A percentile compares a stretch with the other conserved stretches of the same genome.
phyloP scores from a whole-genome alignment of 2,797 vertebrate species.

The Clarias fuscus region DNA sequence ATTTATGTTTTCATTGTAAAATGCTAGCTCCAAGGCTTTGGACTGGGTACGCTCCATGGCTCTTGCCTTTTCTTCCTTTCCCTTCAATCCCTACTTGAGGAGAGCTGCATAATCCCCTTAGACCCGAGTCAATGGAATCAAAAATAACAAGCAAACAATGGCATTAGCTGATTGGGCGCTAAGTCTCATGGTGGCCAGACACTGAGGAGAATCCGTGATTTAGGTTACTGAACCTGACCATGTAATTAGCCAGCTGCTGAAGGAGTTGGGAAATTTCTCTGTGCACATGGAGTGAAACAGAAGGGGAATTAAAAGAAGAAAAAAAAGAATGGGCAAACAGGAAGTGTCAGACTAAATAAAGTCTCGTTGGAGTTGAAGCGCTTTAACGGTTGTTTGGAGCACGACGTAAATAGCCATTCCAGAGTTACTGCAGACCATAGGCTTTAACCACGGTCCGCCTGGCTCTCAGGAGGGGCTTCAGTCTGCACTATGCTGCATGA shows the following conservation, averaged over 20 bases:
- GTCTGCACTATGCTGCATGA: neutral
- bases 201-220: constrained; percentile 62
- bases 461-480: constrained; percentile 56
- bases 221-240: constrained; percentile 65
- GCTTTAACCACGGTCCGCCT: constrained; percentile 29
- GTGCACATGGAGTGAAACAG: constrained; percentile 17
- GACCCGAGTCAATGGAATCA: constrained; percentile 40
- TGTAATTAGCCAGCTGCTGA: constrained; percentile 68
- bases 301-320: neutral
- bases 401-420: constrained; percentile 42
- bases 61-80: constrained; percentile 22
- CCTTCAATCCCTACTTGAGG: constrained; percentile 15
- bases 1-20: neutral
- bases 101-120: constrained; percentile 41
- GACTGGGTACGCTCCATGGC: neutral
- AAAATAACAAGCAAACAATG: constrained; percentile 53
- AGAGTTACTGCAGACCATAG: constrained; percentile 28
- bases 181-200: constrained; percentile 45
- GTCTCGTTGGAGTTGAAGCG: constrained; percentile 45
- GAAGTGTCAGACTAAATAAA: constrained; percentile 77
- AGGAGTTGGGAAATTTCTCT: constrained; percentile 64
- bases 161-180: constrained; percentile 52
- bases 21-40: neutral
- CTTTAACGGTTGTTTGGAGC: constrained; percentile 47
- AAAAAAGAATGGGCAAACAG: constrained; percentile 67